A percentile compares a stretch with the other conserved stretches of the same genome.
phyloP scores from a whole-genome alignment of 2,113 vertebrate species.

The Petrocephalus zakoni region DNA sequence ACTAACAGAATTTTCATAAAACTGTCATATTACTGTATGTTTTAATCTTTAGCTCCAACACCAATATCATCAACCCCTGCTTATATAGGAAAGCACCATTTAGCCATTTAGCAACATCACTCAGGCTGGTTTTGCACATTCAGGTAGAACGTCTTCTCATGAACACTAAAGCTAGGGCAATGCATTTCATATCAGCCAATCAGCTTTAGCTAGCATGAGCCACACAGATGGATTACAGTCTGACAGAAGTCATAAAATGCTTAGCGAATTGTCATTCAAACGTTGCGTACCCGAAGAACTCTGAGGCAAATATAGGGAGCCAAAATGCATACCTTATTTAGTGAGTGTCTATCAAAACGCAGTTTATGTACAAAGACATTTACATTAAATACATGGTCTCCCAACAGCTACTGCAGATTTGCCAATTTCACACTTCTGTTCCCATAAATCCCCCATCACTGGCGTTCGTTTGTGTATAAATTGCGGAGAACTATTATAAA shows the following conservation, averaged over 20 bases:
- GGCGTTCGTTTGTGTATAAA: neutral
- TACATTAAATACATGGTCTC: conserved; percentile 60
- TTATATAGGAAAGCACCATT: neutral
- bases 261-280: neutral
- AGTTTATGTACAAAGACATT: conserved; percentile 61
- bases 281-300: neutral
- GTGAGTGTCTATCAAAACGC: conserved; percentile 15
- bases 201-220: neutral
- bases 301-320: neutral
- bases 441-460: neutral
- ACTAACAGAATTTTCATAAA: neutral
- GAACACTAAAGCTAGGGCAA: neutral
- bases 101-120: neutral
- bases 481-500: neutral
- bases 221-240: neutral
- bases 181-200: neutral
- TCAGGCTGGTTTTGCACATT: neutral
- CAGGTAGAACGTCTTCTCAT: neutral
- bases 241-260: neutral
- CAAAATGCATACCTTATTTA: neutral
- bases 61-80: neutral
- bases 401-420: neutral
- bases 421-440: neutral
- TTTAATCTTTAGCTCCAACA: neutral
- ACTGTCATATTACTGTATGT: neutral